Evolutionary conservation across 2,113 vertebrate genomes (phyloP).

Genomic region (Aptenodytes patagonicus): DNA sequence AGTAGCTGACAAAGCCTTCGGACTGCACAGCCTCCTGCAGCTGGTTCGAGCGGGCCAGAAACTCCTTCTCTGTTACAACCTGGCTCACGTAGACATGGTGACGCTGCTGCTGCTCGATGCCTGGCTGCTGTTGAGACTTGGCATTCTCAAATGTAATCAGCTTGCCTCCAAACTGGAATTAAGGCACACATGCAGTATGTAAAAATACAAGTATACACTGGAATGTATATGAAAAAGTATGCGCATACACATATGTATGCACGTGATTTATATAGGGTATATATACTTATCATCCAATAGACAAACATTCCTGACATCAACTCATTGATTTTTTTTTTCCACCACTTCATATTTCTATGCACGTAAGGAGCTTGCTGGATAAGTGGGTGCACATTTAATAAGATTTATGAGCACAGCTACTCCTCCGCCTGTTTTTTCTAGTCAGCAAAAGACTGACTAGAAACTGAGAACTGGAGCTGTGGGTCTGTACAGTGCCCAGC

Average conservation of each 20-base stretch:
- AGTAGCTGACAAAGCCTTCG: slow-evolving; percentile 83
- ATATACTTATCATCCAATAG: not conserved
- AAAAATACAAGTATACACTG: not conserved
- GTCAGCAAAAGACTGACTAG: not conserved
- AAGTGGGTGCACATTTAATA: not conserved
- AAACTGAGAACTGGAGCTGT: not conserved
- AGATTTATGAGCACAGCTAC: not conserved
- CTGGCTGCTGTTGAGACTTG: slow-evolving; percentile 73
- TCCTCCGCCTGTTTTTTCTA: not conserved
- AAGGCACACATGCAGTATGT: not conserved
- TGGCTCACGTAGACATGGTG: slow-evolving; percentile 86
- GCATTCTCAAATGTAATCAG: slow-evolving; percentile 86
- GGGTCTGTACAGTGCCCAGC: not conserved
- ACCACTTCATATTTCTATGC: not conserved
- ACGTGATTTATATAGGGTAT: not conserved
- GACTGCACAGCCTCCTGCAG: slow-evolving; percentile 86
- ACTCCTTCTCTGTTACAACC: slow-evolving; percentile 89
- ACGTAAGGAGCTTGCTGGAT: not conserved
- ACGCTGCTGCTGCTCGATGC: slow-evolving; percentile 61
- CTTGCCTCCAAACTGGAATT: slow-evolving; percentile 91
- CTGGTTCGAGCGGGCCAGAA: slow-evolving; percentile 83
- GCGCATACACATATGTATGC: not conserved
- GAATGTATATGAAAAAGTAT: not conserved
- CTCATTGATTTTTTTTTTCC: not conserved
- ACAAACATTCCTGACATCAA: not conserved